Conservation (phyloP, 2,797 vertebrate species). For the Antennarius maculatus region DNA sequence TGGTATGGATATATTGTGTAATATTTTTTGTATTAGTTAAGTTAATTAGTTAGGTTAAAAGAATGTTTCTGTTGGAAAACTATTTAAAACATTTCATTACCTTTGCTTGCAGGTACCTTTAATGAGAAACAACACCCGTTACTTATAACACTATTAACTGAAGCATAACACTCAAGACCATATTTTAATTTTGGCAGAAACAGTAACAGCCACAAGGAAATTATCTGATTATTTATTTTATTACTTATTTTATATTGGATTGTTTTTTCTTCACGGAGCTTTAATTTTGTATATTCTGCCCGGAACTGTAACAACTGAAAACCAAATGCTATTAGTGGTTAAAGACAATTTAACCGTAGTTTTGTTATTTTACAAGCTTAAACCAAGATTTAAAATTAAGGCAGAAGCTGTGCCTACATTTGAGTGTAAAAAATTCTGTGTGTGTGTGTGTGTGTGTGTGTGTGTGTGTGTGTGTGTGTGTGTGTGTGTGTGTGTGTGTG, state of each 20-base stretch:
- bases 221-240: neutral
- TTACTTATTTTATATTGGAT: neutral
- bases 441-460: too few relatives aligned
- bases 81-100: neutral
- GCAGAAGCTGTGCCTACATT: neutral
- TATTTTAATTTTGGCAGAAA: too few relatives aligned
- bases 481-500: too few relatives aligned
- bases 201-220: neutral
- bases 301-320: neutral
- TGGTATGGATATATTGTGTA: neutral
- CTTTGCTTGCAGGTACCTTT: neutral
- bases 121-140: too few relatives aligned
- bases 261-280: neutral
- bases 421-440: neutral
- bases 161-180: too few relatives aligned
- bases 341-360: conserved; percentile 5
- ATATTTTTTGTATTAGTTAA: neutral
- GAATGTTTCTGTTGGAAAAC: neutral
- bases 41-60: neutral
- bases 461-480: too few relatives aligned
- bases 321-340: conserved; percentile 11
- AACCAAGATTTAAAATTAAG: conserved; percentile 13
- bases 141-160: neutral
- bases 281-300: conserved; percentile 4
- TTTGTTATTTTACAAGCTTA: neutral